Base-by-base conservation (phyloP, 1,140 invertebrate species). In the Ceratitis capitata region DNA sequence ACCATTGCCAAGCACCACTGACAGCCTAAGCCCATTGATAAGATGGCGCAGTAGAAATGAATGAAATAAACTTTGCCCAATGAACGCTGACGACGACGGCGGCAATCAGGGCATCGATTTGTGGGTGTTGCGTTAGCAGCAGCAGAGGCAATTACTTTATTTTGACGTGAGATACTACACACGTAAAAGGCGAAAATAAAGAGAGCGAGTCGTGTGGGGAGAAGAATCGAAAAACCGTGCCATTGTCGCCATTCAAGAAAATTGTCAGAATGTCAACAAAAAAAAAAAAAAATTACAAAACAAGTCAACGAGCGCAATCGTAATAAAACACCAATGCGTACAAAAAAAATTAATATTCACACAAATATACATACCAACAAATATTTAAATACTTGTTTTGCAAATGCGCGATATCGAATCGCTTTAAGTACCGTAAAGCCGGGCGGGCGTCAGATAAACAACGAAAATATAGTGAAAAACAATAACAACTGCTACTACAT, bases 181-280 rank as follows among this genome's bases (percentile, higher is more conserved):
- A 26, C 26, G 58, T 23, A 32, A 61, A 32, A 16, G 14, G 12
- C 10, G 4, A 23, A 26, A 49, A 7, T 9, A 49, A 7, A 49
- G 47, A 49, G 47, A 49, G 7, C 7, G 45, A 69, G 39, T 12
- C 16, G 61, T 35, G 61, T 19, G 12, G 35, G 32, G 32, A 56
- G 32, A n/a, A n/a, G n/a, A 35, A 39, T 35, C 39, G 61, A 35
- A 16, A 39, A 35, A 3, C 14, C 32, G 32, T 16, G n/a, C n/a
- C n/a, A n/a, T n/a, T n/a, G 29, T 35, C 35, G 10, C 32, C 61
- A 69, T 69, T 69, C 61, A 69, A 69, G 61, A 69, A 69, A 69
- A 69, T 35, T 69, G 29, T 19, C 61, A 69, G 61, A 35, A 35
- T 69, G 39, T 35, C 32, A 69, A 39, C 4, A 69, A 69, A 16